Evolutionary conservation across 2,113 vertebrate genomes (phyloP), one percentile per base, ranked within the genome.

Genomic region (Syngnathus scovelli): DNA sequence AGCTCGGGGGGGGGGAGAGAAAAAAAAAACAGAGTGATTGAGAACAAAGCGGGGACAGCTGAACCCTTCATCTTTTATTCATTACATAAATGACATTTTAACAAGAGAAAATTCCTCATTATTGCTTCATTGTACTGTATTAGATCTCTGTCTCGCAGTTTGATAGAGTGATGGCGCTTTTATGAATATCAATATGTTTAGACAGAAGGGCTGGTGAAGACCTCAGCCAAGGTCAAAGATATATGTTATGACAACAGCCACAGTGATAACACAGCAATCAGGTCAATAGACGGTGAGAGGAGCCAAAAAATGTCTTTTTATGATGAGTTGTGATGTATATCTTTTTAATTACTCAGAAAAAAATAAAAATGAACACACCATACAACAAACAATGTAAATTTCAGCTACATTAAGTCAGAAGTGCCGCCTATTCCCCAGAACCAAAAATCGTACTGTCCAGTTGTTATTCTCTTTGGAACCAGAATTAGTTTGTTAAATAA

Each of bases 71-170:
- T 87, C 87, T 87, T 87, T 90, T 89, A 89, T 89, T 89, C 86
- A 89, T 88, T 89, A 89, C 81, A 84, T 88, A 88, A 87, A 87
- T 87, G 85, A 88, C 87, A 88, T 89, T 90, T 89, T 87, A 89
- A 87, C 88, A 86, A 86, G 84, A 91, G 86, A 90, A 87, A 88
- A 89, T 81, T 85, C 83, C 86, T 88, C 85, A 90, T 90, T 89
- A 90, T 88, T 83, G 84, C 83, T 87, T 89, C 83, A 90, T 90
- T 88, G 89, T 86, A 85, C 78, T 87, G 82, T 85, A 88, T 89
- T 86, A 88, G 81, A 90, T 88, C 85, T 89, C 79, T 83, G 84
- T 87, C 83, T 71, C 66, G 65, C 78, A 83, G 83, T 87, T 83
- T 88, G 84, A 88, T 88, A 85, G 83, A 89, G 85, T 78, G 84